A percentile compares a stretch with the other conserved stretches of the same genome.
phyloP scores from a whole-genome alignment of 2,888 invertebrate genomes.

The Nephrotoma flavescens region DNA sequence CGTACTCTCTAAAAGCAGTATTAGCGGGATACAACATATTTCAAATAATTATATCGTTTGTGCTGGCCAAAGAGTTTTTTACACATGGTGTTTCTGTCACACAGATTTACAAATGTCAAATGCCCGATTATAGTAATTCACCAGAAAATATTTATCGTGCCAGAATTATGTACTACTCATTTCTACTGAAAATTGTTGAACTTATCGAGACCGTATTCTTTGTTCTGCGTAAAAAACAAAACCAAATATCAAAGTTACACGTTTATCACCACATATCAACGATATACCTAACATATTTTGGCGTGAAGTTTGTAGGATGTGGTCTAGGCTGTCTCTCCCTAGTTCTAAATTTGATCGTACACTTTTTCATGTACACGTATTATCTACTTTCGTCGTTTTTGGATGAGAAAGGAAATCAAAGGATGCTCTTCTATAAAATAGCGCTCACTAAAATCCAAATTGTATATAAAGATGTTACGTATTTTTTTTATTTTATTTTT shows the following conservation, averaged over 20 bases:
- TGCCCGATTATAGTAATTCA: neutral
- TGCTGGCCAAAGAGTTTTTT: neutral
- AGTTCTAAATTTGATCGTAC: neutral
- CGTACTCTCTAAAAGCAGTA: neutral
- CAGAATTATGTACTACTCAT: neutral
- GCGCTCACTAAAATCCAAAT: neutral
- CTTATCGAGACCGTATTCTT: no score
- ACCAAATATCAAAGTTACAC: neutral
- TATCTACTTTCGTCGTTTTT: neutral
- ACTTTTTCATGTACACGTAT: neutral
- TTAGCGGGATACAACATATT: neutral
- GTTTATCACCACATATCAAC: neutral
- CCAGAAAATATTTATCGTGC: neutral
- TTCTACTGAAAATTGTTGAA: no score
- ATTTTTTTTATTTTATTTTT: no score
- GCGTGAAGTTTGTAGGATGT: neutral
- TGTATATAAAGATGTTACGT: neutral
- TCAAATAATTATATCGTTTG: neutral
- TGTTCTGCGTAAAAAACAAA: neutral
- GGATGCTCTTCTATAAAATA: neutral
- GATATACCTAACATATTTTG: neutral
- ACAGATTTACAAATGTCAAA: neutral
- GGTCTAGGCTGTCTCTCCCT: neutral
- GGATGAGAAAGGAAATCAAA: neutral
- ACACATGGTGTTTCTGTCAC: neutral